A percentile compares a stretch with the other conserved stretches of the same genome.
These are phyloP conservation scores for Sciaenops ocellatus DNA, from an alignment of 2,797 vertebrate genomes.

Conservation along the genomic window DNA sequence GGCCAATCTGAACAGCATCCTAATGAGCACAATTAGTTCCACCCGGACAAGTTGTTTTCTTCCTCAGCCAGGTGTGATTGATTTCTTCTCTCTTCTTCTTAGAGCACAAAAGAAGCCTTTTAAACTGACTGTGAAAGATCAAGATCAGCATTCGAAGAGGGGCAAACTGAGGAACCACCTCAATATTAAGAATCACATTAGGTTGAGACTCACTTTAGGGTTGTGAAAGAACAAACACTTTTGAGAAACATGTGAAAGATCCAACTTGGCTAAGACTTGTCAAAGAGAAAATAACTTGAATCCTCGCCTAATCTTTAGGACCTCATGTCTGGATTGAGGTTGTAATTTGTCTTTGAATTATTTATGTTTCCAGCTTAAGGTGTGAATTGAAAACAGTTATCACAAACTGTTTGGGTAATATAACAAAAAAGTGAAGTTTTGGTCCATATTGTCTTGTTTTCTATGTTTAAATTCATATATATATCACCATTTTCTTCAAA, in stretches of 20 bases:
- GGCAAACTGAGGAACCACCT: neutral
- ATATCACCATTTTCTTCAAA: no score
- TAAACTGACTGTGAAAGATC: neutral
- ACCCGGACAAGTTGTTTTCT: neutral
- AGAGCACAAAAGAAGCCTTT: neutral
- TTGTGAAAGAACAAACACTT: neutral
- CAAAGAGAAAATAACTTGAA: neutral
- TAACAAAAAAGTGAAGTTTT: neutral
- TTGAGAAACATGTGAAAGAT: neutral
- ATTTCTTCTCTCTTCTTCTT: neutral
- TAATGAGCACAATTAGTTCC: neutral
- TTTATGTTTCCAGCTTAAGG: neutral
- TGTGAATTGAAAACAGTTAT: neutral
- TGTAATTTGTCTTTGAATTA: no score
- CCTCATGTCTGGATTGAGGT: no score
- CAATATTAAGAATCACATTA: neutral
- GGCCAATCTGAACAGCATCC: neutral
- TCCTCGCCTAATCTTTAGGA: no score
- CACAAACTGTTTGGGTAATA: neutral
- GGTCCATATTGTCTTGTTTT: neutral
- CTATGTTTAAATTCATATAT: neutral
- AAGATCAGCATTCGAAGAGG: no score
- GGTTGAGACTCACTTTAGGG: neutral
- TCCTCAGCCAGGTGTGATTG: neutral
- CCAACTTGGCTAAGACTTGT: rapidly evolving